Evolutionary conservation across 2,888 invertebrate genomes (phyloP), one percentile per base, ranked within the genome.

Genomic region (Julus scanicus): DNA sequence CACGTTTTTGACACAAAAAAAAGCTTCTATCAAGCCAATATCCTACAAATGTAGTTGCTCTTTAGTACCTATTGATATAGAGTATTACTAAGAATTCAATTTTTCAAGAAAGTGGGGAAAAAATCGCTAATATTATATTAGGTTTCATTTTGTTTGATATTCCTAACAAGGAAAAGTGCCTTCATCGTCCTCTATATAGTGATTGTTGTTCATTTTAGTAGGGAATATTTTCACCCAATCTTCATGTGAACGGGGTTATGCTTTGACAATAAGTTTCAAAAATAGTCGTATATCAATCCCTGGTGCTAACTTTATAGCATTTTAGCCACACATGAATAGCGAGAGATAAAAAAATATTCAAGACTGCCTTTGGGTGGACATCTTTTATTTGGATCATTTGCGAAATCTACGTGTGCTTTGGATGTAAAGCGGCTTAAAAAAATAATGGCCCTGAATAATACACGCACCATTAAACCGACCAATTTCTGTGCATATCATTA

Each of bases 321-420:
- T 80, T 80, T 80, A 80, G 37, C 80, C 37, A 80, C 80, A 80
- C 80, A 37, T 80, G 80, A 80, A 80, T 80, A 80, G 29, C 80
- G 29, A 15, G 13, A 80, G 80, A 80, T 80, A 80, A 80, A 53
- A 80, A 80, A 37, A 13, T 80, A 80, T 5, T 13, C 80, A 13
- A 13, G 29, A 6, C 80, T 80, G 4, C 29, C 6, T n/a, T 80
- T 80, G 29, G 29, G 80, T 37, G 37, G 80, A 29, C 29, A 80
- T 80, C 80, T 80, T 80, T 80, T 29, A 80, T 80, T 80, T 37
- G 80, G 37, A 80, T 80, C 80, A 80, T 80, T 80, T 80, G 80
- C 80, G 37, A 80, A 80, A 37, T 80, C 80, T 37, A 80, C 80
- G 37, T 37, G 80, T 13, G 37, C 80, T 37, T 80, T 37, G 37